Conservation (phyloP, 2,113 vertebrate genomes). For the Chaenocephalus aceratus region DNA sequence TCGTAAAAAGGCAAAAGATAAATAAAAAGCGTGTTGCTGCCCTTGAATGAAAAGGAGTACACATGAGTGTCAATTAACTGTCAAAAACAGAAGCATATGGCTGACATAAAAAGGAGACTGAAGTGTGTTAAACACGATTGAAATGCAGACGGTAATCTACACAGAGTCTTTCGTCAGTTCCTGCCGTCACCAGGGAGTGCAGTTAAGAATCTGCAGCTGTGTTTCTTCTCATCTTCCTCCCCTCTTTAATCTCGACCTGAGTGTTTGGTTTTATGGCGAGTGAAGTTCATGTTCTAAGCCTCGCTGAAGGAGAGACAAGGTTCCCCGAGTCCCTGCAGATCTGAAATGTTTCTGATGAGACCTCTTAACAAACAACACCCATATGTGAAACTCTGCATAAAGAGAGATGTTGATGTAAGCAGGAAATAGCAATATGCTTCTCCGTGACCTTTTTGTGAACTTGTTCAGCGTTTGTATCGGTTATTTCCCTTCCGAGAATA, state of each 20-base stretch:
- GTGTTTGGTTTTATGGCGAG: slow-evolving; percentile 52
- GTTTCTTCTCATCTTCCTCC: slow-evolving; percentile 46
- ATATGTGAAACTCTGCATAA: slow-evolving; percentile 34
- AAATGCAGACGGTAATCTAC: slow-evolving; percentile 46
- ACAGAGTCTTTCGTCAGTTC: slow-evolving; percentile 34
- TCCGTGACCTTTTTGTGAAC: neutral
- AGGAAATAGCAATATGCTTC: neutral
- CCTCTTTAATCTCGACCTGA: slow-evolving; percentile 62
- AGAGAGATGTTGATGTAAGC: slow-evolving; percentile 12
- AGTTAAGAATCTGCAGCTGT: slow-evolving; percentile 56
- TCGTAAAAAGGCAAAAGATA: no score
- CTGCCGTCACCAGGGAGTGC: slow-evolving; percentile 33
- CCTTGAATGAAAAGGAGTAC: slow-evolving; percentile 14
- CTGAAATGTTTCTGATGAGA: slow-evolving; percentile 41
- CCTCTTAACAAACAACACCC: slow-evolving; percentile 31
- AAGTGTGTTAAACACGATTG: slow-evolving; percentile 8
- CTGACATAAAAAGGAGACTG: slow-evolving; percentile 14
- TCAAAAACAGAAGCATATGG: neutral
- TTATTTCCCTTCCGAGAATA: neutral
- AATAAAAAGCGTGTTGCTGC: neutral
- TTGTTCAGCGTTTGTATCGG: neutral
- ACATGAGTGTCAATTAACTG: slow-evolving; percentile 11
- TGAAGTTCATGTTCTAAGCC: slow-evolving; percentile 53
- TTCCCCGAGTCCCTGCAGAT: slow-evolving; percentile 55
- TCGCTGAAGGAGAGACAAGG: slow-evolving; percentile 65